phyloP scores from a whole-genome alignment of 2,888 invertebrate genomes.

The Amphimallon solstitiale region DNA sequence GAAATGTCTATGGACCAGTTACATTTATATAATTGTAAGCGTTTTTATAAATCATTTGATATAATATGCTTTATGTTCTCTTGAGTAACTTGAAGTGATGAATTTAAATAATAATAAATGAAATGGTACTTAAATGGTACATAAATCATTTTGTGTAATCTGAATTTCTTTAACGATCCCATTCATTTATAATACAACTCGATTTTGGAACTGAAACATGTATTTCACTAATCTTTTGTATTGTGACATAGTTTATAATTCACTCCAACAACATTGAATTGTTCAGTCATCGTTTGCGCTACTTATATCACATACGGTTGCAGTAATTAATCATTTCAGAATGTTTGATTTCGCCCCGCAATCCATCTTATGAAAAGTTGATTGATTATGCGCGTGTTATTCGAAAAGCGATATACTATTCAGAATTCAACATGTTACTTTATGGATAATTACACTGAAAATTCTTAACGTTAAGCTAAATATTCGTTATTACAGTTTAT shows the following conservation, averaged over 20 bases:
- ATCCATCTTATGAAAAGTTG: slow-evolving; percentile 14
- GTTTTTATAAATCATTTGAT: too few species aligned
- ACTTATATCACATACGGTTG: slow-evolving; percentile 20
- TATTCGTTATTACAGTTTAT: too few species aligned
- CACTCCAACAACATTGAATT: slow-evolving; percentile 14
- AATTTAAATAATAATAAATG: background rate
- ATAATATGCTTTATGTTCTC: too few species aligned
- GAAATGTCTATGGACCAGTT: too few species aligned
- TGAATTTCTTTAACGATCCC: too few species aligned
- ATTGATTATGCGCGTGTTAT: slow-evolving; percentile 4
- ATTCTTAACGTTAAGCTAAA: background rate
- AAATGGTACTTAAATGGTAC: background rate
- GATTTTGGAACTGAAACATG: background rate
- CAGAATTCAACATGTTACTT: background rate
- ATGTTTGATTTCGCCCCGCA: background rate
- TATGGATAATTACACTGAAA: slow-evolving; percentile 1
- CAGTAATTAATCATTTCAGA: slow-evolving; percentile 33
- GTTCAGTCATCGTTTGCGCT: slow-evolving; percentile 8
- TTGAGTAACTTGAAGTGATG: too few species aligned
- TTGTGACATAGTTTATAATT: background rate
- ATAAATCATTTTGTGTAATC: background rate
- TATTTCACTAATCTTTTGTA: background rate
- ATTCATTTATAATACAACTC: background rate
- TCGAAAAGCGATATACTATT: background rate
- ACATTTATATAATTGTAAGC: too few species aligned